A percentile compares a stretch with the other conserved stretches of the same genome.
Evolutionary conservation across 2,888 invertebrate species (phyloP).

Genomic region (Scaptomyza polygonia): DNA sequence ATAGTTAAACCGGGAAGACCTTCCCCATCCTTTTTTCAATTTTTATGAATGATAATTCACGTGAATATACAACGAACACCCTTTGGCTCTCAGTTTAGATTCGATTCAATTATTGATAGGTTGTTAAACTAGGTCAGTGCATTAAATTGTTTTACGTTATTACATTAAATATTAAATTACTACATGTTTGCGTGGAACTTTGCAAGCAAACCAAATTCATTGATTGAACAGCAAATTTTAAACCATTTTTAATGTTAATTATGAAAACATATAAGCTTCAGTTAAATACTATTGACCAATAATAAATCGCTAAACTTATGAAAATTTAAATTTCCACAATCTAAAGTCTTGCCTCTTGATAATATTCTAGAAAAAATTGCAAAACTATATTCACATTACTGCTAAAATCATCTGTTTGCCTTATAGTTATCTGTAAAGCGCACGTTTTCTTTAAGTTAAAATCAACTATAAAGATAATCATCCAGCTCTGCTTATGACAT

Average conservation of each 20-base stretch:
- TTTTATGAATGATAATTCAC: slow-evolving; percentile 21
- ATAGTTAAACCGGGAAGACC: too few species aligned
- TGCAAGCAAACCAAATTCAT: not conserved
- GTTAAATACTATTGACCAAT: too few species aligned
- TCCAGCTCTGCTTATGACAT: not conserved
- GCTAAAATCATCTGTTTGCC: not conserved
- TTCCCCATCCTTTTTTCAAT: not conserved
- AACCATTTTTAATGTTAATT: not conserved
- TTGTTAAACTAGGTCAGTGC: slow-evolving; percentile 64
- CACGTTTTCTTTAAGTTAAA: too few species aligned
- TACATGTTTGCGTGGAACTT: too few species aligned
- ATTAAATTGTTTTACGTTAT: not conserved
- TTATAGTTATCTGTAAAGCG: not conserved
- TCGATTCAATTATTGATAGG: slow-evolving; percentile 13
- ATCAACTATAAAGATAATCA: too few species aligned
- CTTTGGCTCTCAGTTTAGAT: slow-evolving; percentile 2
- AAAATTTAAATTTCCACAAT: not conserved
- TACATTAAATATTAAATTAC: not conserved
- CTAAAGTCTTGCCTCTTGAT: not conserved
- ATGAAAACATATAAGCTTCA: too few species aligned
- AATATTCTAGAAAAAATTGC: not conserved
- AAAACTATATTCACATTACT: not conserved
- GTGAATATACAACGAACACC: slow-evolving; percentile 29
- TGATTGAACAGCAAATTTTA: not conserved
- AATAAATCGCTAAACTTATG: too few species aligned